These are phyloP conservation scores for Rostratula benghalensis DNA, from an alignment of 2,113 vertebrate genomes.

Conservation along the genomic window DNA sequence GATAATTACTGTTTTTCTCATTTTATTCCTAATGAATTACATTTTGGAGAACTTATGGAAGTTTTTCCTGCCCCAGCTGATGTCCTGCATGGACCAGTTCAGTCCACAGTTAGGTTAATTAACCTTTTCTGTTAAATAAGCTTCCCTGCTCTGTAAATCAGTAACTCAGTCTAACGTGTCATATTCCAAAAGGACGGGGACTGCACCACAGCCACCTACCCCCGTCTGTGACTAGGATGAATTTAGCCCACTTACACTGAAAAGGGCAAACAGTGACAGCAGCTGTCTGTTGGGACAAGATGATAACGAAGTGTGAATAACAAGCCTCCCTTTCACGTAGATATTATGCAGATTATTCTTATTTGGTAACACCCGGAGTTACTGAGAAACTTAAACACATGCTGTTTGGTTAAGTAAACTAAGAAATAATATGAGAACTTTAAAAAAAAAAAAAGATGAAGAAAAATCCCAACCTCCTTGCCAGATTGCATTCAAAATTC, in stretches of 20 bases:
- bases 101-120: not conserved
- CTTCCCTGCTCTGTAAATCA: not conserved
- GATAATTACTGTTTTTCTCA: not conserved
- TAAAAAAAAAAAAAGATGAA: conserved; percentile 18
- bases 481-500: conserved; percentile 51
- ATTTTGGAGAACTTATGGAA: not conserved
- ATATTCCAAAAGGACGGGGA: not conserved
- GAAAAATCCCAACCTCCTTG: not conserved
- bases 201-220: not conserved
- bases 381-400: conserved; percentile 48
- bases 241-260: conserved; percentile 56
- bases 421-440: conserved; percentile 29
- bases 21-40: not conserved
- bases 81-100: not conserved
- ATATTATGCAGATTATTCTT: conserved; percentile 63
- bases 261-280: conserved; percentile 63
- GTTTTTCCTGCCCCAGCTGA: not conserved
- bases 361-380: conserved; percentile 26
- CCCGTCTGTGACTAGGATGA: not conserved
- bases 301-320: conserved; percentile 59
- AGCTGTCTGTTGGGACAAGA: conserved; percentile 59
- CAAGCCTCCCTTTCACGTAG: conserved; percentile 27
- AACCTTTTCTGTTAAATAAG: not conserved
- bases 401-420: conserved; percentile 39
- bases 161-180: not conserved